Base-by-base conservation (phyloP, 1,140 invertebrate species). In the Aphelinus certus region DNA sequence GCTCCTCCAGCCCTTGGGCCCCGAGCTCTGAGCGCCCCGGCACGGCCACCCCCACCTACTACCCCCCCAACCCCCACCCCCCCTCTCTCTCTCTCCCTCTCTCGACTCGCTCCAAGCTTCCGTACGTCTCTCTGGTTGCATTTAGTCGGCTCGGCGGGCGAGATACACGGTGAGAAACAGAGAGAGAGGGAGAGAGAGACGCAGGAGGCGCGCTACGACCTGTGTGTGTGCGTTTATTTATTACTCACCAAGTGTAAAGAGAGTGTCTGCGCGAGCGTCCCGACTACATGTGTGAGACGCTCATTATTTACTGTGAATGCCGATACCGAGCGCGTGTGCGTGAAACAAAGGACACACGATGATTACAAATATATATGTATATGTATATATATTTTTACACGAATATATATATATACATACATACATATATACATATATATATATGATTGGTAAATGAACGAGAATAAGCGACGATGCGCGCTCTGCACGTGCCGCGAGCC, bases 61-160 rank as follows among this genome's bases (percentile, higher is more conserved):
- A 81, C 86, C 68, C 86, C 88, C 75, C 85, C 88, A 53, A 82
- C 84, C 57, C 85, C 85, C 42, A 86, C 87, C 63, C 84, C 86
- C 81, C 46, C 7, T 42, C 6, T 61, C 58, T 4, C 26, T 26
- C 26, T 61, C 42, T 9, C 26, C 58, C 26, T 10, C 53, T 10
- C 5, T 7, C 53, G 53, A 10, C 53, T 55, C 10, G 53, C 53
- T 10, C 5, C 26, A 26, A 26, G 26, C 26, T 26, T 26, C 26
- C 26, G 26, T 26, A 26, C 26, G 26, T 26, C 26, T 26, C 26
- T 26, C 26, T 26, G 26, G 26, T 26, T 26, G 26, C 26, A 26
- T 26, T 26, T 26, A 26, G 26, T 26, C 26, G 26, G 26, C 26
- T 26, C 26, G 26, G 26, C 26, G 26, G 26, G 26, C 26, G 26